Evolutionary conservation across 1,140 invertebrate genomes (phyloP).

Genomic region (Papilio machaon): DNA sequence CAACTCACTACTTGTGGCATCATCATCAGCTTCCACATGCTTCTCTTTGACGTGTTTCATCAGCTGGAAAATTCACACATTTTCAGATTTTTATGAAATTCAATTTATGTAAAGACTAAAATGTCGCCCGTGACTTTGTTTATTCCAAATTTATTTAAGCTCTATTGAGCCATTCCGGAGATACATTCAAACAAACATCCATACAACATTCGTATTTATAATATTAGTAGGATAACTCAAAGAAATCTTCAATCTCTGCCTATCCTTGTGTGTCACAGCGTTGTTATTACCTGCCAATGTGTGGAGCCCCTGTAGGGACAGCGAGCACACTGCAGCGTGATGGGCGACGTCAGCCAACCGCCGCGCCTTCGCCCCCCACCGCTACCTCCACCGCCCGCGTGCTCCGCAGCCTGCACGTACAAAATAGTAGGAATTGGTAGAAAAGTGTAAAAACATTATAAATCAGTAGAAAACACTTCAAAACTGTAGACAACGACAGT

Average conservation of each 20-base stretch:
- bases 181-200: no score
- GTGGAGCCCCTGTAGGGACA: constrained; percentile 64
- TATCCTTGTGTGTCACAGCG: neutral
- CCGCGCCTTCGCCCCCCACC: constrained; percentile 37
- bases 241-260: neutral
- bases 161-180: no score
- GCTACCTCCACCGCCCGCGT: constrained; percentile 43
- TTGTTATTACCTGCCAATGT: constrained; percentile 54
- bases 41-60: constrained; percentile 63
- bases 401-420: constrained; percentile 55
- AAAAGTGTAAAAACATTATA: neutral
- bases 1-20: constrained; percentile 45
- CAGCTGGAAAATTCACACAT: constrained; percentile 49
- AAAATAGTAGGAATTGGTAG: neutral
- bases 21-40: constrained; percentile 44
- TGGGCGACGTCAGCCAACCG: constrained; percentile 44
- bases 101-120: no score
- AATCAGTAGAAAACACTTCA: neutral
- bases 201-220: no score
- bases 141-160: no score
- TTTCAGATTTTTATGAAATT: neutral
- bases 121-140: no score
- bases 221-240: no score
- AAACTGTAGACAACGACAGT: neutral
- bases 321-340: constrained; percentile 65